Evolutionary conservation across 37 sponge, comb jelly and placozoan genomes (phyloP).

Genomic region (Beroe forskalii): DNA sequence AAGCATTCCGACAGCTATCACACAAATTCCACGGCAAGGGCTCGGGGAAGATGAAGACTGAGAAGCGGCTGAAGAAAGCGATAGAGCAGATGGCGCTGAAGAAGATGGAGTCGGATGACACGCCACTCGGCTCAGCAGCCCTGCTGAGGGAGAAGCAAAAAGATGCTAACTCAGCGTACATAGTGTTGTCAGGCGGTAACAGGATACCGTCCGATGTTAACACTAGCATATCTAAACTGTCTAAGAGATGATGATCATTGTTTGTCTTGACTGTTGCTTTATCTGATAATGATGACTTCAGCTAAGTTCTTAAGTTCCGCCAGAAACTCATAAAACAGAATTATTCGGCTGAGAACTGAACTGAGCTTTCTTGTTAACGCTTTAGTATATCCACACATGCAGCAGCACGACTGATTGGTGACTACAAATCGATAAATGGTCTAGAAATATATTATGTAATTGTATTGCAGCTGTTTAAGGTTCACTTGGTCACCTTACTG

Average conservation of each 20-base stretch:
- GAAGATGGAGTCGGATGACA: constrained; percentile 82
- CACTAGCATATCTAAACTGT: constrained; percentile 11
- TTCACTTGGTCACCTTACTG: too few relatives aligned
- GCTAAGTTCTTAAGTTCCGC: too few relatives aligned
- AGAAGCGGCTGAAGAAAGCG: constrained; percentile 86
- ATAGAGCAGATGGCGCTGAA: constrained; percentile 81
- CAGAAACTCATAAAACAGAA: too few relatives aligned
- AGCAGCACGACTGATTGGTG: too few relatives aligned
- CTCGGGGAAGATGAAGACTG: constrained; percentile 89
- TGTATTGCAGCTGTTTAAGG: too few relatives aligned
- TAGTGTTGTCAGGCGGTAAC: constrained; percentile 83
- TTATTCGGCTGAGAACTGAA: too few relatives aligned
- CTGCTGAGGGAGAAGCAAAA: constrained; percentile 81
- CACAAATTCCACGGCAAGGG: constrained; percentile 97
- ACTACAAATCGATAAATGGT: too few relatives aligned
- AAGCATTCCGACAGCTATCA: constrained; percentile 94
- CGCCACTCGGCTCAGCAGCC: constrained; percentile 86
- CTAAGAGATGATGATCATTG: constrained; percentile 47
- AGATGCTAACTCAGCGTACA: constrained; percentile 77
- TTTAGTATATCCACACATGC: too few relatives aligned
- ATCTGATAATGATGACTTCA: too few relatives aligned
- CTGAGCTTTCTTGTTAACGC: too few relatives aligned
- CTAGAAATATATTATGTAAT: too few relatives aligned
- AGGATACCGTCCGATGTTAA: constrained; percentile 32
- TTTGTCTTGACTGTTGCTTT: too few relatives aligned